A percentile compares a stretch with the other conserved stretches of the same genome.
phyloP scores from a whole-genome alignment of 2,797 vertebrate species.

The Megalops cyprinoides region DNA sequence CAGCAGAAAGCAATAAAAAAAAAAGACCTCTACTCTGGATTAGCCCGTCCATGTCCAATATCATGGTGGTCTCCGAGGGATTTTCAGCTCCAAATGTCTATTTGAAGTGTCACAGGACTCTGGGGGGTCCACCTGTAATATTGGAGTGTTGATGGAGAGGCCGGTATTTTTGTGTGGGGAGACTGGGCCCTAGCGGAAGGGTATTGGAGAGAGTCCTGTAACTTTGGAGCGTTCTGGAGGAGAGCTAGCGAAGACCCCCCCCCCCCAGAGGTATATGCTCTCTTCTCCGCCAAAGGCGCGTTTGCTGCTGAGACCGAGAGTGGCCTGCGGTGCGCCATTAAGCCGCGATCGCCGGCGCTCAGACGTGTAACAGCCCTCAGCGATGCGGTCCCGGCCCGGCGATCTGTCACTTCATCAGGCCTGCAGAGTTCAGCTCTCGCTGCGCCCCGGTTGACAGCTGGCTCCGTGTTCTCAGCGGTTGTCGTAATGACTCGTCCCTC shows the following conservation, averaged over 20 bases:
- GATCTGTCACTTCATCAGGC: background rate
- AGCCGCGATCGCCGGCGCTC: background rate
- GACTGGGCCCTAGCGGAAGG: background rate
- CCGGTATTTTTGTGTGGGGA: background rate
- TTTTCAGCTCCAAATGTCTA: conserved; percentile 13
- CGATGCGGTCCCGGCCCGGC: background rate
- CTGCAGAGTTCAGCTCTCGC: background rate
- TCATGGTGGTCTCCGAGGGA: background rate
- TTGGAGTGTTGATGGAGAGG: conserved; percentile 14
- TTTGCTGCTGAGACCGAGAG: background rate
- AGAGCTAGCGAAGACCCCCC: background rate
- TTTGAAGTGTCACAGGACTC: conserved; percentile 22
- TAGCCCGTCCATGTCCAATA: conserved; percentile 34
- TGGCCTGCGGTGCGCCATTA: background rate
- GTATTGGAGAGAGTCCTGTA: background rate
- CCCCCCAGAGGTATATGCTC: background rate
- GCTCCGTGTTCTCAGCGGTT: background rate
- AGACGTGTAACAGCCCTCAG: background rate
- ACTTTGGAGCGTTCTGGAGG: background rate
- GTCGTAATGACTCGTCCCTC: background rate
- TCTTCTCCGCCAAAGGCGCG: background rate
- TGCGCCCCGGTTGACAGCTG: background rate
- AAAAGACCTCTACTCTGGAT: conserved; percentile 14
- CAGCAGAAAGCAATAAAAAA: conserved; percentile 35
- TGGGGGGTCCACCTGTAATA: conserved; percentile 20